A percentile compares a stretch with the other conserved stretches of the same genome.
Conservation (phyloP, 2,888 invertebrate species). For the Teleiodes luculella region DNA sequence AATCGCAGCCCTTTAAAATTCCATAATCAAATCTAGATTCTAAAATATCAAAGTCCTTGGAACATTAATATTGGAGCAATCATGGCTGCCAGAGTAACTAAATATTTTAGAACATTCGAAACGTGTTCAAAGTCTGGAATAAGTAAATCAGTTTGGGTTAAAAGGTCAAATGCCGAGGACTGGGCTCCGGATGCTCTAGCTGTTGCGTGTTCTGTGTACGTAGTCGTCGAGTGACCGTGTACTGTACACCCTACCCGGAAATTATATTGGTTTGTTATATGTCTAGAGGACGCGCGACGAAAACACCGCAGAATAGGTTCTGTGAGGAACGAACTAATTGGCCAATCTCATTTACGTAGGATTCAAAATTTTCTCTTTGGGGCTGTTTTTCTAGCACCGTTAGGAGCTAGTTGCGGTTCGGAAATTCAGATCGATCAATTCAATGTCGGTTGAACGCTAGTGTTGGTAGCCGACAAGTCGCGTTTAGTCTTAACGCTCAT, state of each 20-base stretch:
- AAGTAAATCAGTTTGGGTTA: background rate
- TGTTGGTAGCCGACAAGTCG: slow-evolving; percentile 1
- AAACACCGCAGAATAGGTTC: slow-evolving; percentile 79
- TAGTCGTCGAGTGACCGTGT: slow-evolving; percentile 76
- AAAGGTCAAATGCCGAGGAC: slow-evolving; percentile 13
- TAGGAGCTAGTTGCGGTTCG: slow-evolving; percentile 51
- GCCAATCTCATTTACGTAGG: slow-evolving; percentile 73
- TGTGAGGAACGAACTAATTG: slow-evolving; percentile 75
- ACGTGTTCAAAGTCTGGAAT: background rate
- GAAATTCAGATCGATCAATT: slow-evolving; percentile 16
- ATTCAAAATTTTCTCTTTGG: slow-evolving; percentile 68
- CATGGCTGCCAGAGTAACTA: too few species aligned
- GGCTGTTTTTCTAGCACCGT: slow-evolving; percentile 85
- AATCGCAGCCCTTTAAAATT: too few species aligned
- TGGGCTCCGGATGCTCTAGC: slow-evolving; percentile 44
- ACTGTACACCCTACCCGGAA: slow-evolving; percentile 70
- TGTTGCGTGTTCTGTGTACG: slow-evolving; percentile 72
- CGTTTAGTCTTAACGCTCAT: background rate
- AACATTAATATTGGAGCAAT: background rate
- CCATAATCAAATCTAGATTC: too few species aligned
- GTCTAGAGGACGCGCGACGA: slow-evolving; percentile 70
- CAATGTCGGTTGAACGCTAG: slow-evolving; percentile 9
- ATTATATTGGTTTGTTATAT: slow-evolving; percentile 77
- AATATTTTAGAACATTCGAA: background rate
- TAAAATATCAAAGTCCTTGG: background rate